phyloP scores from a whole-genome alignment of 2,888 invertebrate genomes.

The Synanthedon vespiformis region DNA sequence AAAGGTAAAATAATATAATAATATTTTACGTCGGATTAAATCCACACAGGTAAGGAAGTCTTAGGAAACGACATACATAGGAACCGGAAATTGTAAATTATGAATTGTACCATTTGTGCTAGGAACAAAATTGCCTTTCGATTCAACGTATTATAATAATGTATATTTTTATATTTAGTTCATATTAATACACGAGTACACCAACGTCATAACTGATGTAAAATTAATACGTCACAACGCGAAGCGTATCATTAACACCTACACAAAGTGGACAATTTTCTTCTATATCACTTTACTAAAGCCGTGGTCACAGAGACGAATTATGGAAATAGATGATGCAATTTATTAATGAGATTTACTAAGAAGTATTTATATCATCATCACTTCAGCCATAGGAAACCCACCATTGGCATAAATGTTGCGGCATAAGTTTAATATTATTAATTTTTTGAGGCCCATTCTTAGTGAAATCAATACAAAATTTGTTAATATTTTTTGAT shows the following conservation, averaged over 20 bases:
- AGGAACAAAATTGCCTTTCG: too few species aligned
- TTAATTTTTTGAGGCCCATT: too few species aligned
- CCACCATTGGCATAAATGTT: too few species aligned
- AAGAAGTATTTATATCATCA: too few species aligned
- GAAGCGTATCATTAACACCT: neutral
- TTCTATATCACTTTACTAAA: neutral
- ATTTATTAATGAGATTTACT: too few species aligned
- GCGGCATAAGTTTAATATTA: too few species aligned
- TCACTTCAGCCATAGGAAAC: too few species aligned
- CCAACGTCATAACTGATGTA: neutral
- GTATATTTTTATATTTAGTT: neutral
- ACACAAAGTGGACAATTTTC: neutral
- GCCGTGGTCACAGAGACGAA: neutral
- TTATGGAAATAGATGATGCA: neutral
- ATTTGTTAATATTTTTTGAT: too few species aligned
- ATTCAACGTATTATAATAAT: slow-evolving; percentile 13
- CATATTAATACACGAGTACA: neutral
- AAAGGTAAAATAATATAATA: neutral
- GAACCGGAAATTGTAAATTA: neutral
- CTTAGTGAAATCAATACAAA: too few species aligned
- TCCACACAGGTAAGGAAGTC: neutral
- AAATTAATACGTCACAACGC: neutral
- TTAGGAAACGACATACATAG: neutral
- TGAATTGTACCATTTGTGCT: too few species aligned
- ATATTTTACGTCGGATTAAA: neutral